Percentiles rank a stretch among this genome's conserved stretches.
phyloP scores from a whole-genome alignment of 2,888 invertebrate genomes.

The Gari tellinella region DNA sequence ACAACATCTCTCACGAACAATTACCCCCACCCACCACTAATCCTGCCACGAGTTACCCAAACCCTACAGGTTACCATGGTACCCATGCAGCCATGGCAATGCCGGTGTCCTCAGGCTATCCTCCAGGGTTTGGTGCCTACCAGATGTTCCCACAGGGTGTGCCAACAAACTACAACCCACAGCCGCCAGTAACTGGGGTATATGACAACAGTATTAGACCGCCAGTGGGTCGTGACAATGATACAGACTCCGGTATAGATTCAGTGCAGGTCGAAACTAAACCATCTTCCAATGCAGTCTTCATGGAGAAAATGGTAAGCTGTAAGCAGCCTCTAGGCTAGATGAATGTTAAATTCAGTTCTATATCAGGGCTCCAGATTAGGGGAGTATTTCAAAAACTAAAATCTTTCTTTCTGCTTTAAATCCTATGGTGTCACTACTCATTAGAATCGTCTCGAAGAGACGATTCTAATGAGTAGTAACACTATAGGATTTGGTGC shows the following conservation, averaged over 20 bases:
- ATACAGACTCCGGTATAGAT: background rate
- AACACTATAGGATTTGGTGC: too few species aligned
- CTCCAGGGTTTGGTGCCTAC: slow-evolving; percentile 34
- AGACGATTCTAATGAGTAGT: too few species aligned
- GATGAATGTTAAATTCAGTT: too few species aligned
- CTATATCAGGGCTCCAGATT: too few species aligned
- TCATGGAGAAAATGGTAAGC: slow-evolving; percentile 57
- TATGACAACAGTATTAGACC: background rate
- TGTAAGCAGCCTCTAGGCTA: background rate
- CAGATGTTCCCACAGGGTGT: slow-evolving; percentile 41
- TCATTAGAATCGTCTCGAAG: too few species aligned
- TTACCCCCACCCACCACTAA: too few species aligned
- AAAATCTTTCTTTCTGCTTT: too few species aligned
- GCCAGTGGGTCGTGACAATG: background rate
- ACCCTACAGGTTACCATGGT: background rate
- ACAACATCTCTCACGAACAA: too few species aligned
- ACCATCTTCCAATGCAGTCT: slow-evolving; percentile 35
- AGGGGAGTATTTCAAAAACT: too few species aligned
- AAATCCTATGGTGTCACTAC: too few species aligned
- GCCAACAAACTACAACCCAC: background rate
- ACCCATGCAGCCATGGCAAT: background rate
- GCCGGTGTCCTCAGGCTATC: slow-evolving; percentile 50
- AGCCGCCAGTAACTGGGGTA: background rate
- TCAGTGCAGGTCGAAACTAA: background rate
- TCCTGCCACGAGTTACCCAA: background rate